Evolutionary conservation across 2,113 vertebrate species (phyloP), one percentile per base, ranked within the genome.

Genomic region (Ptilorrhoa leucosticta): DNA sequence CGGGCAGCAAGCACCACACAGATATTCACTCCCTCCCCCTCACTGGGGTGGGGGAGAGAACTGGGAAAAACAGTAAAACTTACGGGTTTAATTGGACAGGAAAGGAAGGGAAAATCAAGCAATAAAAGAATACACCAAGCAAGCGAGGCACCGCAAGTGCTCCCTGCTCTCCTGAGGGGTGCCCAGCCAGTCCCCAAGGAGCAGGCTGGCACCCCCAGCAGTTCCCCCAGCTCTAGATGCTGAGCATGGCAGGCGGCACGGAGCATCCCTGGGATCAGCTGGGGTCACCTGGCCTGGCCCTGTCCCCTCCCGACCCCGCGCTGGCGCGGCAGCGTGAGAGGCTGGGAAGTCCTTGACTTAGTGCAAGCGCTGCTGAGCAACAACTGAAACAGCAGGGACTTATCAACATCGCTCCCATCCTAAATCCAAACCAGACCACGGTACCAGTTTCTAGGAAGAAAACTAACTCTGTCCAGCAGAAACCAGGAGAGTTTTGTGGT

Each of bases 281-380:
- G 31, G 79, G 80, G 7, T 44, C 44, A 78, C 69, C 37, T 70
- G 28, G 21, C 45, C 53, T 14, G 68, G 22, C 60, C 0, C 0
- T 54, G 82, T 61, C 27, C 71, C 64, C 63, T 70, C 88, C 63
- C 0, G 4, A 2, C 56, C 37, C 40, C 0, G 4, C 2, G 1
- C 35, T 56, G 71, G 20, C 9, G 1, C 9, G 0, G 19, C 47
- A 40, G 30, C 0, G 0, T 3, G 45, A 44, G 45, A 10, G 60
- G 53, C 13, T 61, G 75, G 3, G 11, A 8, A 21, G 2, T 42
- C 11, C 19, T 30, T 42, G 35, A 8, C 6, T 54, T 8, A 3
- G 13, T 33, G 26, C 13, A 7, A 56, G 33, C 35, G 28, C 47
- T 48, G 40, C 75, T 37, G 47, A 61, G 47, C 35, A 61, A 1